Evolutionary conservation across 2,888 invertebrate genomes (phyloP).

Genomic region (Entomobrya multifasciata): DNA sequence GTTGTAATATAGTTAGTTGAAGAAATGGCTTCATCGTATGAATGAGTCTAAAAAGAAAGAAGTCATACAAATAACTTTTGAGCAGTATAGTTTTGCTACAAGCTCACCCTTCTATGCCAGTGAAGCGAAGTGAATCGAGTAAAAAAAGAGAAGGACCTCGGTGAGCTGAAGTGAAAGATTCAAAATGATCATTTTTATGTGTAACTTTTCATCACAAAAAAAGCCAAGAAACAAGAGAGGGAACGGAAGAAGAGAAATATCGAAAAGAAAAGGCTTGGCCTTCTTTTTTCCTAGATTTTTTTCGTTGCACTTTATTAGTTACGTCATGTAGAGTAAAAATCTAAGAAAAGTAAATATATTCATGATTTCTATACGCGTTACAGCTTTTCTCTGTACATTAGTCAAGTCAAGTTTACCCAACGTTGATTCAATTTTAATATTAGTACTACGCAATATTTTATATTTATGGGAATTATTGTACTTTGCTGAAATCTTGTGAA

Average conservation of each 20-base stretch:
- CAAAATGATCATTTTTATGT: slow-evolving; percentile 52
- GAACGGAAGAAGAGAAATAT: slow-evolving; percentile 15
- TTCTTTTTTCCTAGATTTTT: slow-evolving; percentile 5
- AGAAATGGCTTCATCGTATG: slow-evolving; percentile 22
- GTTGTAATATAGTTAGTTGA: slow-evolving; percentile 26
- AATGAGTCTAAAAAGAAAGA: slow-evolving; percentile 7
- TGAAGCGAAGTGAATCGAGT: slow-evolving; percentile 12
- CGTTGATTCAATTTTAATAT: slow-evolving; percentile 19
- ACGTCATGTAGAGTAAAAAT: slow-evolving; percentile 1
- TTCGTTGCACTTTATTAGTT: slow-evolving; percentile 33
- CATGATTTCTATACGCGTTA: no score
- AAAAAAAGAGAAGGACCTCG: neutral
- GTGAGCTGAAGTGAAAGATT: slow-evolving; percentile 28
- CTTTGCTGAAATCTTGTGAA: no score
- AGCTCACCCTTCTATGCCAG: no score
- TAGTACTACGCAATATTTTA: slow-evolving; percentile 13
- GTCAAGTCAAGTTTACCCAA: neutral
- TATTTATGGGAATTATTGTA: neutral
- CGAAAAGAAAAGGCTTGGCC: neutral
- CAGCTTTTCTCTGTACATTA: no score
- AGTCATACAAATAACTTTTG: slow-evolving; percentile 26
- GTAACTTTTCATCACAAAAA: slow-evolving; percentile 42
- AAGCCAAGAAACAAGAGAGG: neutral
- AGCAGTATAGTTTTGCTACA: neutral
- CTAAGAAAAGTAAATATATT: slow-evolving; percentile 18